A percentile compares a stretch with the other conserved stretches of the same genome.
Conservation (phyloP, 1,140 invertebrate species). For the Pachyrhynchus sulphureomaculatus region DNA sequence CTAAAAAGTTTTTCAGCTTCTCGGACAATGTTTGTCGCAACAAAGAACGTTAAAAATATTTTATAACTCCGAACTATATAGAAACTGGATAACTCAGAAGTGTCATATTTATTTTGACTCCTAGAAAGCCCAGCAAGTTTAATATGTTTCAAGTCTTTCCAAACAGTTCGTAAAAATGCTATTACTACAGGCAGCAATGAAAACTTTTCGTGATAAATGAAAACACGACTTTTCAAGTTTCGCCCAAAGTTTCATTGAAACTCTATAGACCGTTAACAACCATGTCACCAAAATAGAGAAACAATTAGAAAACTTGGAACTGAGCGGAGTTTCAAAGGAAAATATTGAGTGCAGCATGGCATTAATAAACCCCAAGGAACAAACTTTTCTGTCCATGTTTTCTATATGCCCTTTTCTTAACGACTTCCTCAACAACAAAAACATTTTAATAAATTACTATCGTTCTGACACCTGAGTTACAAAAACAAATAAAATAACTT, state of each 20-base stretch:
- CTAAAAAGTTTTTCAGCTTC: too few species aligned
- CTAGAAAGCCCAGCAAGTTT: not conserved
- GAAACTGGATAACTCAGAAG: too few species aligned
- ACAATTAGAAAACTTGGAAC: conserved; percentile 22
- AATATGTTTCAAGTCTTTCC: not conserved
- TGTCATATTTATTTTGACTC: not conserved
- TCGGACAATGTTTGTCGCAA: too few species aligned
- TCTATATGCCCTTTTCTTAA: too few species aligned
- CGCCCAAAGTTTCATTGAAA: conserved; percentile 21
- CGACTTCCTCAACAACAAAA: too few species aligned
- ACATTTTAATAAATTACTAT: not conserved
- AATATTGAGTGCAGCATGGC: conserved; percentile 14
- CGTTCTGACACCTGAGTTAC: not conserved
- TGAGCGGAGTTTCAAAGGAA: conserved; percentile 6
- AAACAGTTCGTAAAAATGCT: conserved; percentile 12
- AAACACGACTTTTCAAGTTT: conserved; percentile 27
- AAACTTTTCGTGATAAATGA: conserved; percentile 24
- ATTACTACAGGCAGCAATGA: conserved; percentile 10
- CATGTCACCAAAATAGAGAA: conserved; percentile 23
- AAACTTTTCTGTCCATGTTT: too few species aligned
- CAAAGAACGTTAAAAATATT: too few species aligned
- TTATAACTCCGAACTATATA: too few species aligned
- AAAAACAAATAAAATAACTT: not conserved
- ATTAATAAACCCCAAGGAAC: conserved; percentile 6
- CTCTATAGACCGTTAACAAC: conserved; percentile 16